Conservation (phyloP, 2,797 vertebrate genomes). For the Kryptolebias ocellatus region DNA sequence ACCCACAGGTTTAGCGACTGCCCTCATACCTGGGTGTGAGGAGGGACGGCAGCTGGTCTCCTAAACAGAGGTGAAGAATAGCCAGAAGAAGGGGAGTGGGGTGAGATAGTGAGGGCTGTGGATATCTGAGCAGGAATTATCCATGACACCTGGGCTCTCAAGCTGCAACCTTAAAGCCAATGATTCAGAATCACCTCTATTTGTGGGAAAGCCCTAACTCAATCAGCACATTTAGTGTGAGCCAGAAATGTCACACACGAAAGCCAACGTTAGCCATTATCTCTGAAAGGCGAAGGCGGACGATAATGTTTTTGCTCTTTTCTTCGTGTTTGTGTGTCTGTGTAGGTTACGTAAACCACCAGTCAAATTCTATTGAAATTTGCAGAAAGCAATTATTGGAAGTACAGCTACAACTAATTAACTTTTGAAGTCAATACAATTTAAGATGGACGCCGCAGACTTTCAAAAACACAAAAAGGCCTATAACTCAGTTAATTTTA, state of each 20-base stretch:
- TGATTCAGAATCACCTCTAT: constrained; percentile 76
- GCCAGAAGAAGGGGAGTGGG: constrained; percentile 67
- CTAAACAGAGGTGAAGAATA: constrained; percentile 78
- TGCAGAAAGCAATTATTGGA: too few relatives aligned
- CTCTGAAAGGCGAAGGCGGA: too few relatives aligned
- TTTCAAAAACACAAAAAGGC: too few relatives aligned
- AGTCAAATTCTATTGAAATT: too few relatives aligned
- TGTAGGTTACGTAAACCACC: too few relatives aligned
- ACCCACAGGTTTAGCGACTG: constrained; percentile 74
- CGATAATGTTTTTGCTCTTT: too few relatives aligned
- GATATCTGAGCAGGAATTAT: constrained; percentile 80
- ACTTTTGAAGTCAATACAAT: too few relatives aligned
- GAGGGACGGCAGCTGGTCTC: constrained; percentile 68
- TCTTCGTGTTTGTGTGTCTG: too few relatives aligned
- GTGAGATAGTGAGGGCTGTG: constrained; percentile 68
- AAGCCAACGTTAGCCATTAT: neutral
- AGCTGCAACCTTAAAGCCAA: constrained; percentile 76
- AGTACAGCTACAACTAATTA: too few relatives aligned
- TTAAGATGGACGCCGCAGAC: too few relatives aligned
- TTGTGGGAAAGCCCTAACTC: constrained; percentile 61
- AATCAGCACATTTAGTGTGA: constrained; percentile 71
- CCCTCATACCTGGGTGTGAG: constrained; percentile 59
- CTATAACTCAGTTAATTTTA: too few relatives aligned
- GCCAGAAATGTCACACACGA: constrained; percentile 34
- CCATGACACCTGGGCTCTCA: constrained; percentile 79